These are phyloP conservation scores for Rhamphomyia laevipes DNA, from an alignment of 2,888 invertebrate genomes.

Conservation along the genomic window DNA sequence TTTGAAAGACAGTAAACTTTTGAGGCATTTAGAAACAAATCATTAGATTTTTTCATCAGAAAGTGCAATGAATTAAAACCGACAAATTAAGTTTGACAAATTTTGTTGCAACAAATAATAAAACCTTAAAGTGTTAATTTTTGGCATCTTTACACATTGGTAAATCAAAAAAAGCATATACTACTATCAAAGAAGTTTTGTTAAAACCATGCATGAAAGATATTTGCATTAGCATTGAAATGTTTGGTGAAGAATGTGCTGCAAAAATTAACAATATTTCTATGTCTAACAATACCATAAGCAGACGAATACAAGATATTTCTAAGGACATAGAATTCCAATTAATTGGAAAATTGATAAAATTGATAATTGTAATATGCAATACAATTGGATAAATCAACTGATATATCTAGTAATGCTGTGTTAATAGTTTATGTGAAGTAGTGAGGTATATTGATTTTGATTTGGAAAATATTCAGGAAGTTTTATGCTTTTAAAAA, in stretches of 20 bases:
- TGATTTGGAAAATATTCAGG: conserved; percentile 10
- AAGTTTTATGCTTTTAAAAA: conserved; percentile 16
- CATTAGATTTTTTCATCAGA: too few relatives aligned
- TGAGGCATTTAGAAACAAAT: too few relatives aligned
- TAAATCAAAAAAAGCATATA: too few relatives aligned
- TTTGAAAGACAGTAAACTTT: too few relatives aligned
- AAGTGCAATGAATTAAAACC: too few relatives aligned
- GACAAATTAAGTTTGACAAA: too few relatives aligned
- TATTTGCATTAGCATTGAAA: conserved; percentile 2
- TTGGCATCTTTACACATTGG: too few relatives aligned
- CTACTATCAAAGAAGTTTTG: not conserved
- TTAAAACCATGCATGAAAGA: conserved; percentile 2
- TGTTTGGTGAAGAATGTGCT: not conserved
- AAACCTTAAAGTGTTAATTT: too few relatives aligned
- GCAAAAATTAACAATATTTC: conserved; percentile 1
- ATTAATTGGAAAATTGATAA: not conserved
- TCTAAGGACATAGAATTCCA: not conserved
- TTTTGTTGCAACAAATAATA: too few relatives aligned
- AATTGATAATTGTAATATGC: not conserved
- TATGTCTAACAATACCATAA: conserved; percentile 1
- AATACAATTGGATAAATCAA: conserved; percentile 3
- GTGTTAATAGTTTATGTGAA: conserved; percentile 15
- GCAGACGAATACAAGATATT: not conserved
- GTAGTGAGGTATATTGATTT: conserved; percentile 16
- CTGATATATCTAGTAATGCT: conserved; percentile 12